Evolutionary conservation across 1,140 invertebrate species (phyloP).

Genomic region (Leptopilina boulardi): DNA sequence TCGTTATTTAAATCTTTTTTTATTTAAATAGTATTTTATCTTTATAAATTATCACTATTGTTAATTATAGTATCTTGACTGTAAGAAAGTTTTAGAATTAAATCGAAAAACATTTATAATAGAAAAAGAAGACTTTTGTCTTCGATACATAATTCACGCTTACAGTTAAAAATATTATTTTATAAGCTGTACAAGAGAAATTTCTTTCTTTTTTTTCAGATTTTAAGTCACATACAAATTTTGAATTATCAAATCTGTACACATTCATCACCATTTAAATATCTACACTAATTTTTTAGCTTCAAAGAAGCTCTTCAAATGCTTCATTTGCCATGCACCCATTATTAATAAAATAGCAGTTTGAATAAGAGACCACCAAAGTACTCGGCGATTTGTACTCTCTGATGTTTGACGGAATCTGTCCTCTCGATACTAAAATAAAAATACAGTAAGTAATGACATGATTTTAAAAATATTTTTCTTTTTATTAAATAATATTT

Average conservation of each 20-base stretch:
- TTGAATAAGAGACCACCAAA: slow-evolving; percentile 98
- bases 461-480: slow-evolving; percentile 26
- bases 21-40: too few species aligned
- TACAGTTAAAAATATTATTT: not conserved
- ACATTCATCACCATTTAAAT: not conserved
- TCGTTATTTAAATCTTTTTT: too few species aligned
- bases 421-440: slow-evolving; percentile 95
- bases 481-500: slow-evolving; percentile 34
- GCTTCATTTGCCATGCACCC: slow-evolving; percentile 99
- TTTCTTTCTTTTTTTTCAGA: not conserved
- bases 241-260: not conserved
- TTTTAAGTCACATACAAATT: not conserved
- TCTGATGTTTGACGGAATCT: slow-evolving; percentile 98
- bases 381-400: slow-evolving; percentile 96
- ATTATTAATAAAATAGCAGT: slow-evolving; percentile 92
- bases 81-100: not conserved
- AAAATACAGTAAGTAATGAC: slow-evolving; percentile 50
- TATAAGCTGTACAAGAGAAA: not conserved
- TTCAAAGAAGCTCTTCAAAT: slow-evolving; percentile 99
- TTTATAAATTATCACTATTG: not conserved
- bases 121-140: slow-evolving; percentile 5
- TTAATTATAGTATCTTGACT: not conserved
- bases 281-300: slow-evolving; percentile 98
- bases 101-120: slow-evolving; percentile 15
- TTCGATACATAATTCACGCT: not conserved